Evolutionary conservation across 2,888 invertebrate species (phyloP).

Genomic region (Hoplodrina ambigua): DNA sequence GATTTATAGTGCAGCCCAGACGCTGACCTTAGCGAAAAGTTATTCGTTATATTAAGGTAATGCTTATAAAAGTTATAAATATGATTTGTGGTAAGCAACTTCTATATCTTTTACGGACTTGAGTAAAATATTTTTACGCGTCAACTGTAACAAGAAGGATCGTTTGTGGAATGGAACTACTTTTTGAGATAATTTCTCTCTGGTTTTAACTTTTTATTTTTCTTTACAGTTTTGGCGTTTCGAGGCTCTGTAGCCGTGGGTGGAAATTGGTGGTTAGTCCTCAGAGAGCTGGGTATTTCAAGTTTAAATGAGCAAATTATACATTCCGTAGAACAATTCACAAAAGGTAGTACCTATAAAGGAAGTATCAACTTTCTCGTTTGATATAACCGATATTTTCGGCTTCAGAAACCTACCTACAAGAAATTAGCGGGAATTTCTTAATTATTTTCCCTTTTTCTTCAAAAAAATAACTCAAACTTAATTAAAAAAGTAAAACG

Average conservation of each 20-base stretch:
- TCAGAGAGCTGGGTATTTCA: conserved; percentile 12
- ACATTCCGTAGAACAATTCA: conserved; percentile 19
- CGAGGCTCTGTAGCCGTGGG: neutral
- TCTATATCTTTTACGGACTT: conserved; percentile 44
- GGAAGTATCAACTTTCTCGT: neutral
- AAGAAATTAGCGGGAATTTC: conserved; percentile 12
- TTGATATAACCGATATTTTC: conserved; percentile 1
- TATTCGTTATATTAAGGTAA: conserved; percentile 55
- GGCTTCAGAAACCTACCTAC: neutral
- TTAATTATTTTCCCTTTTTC: conserved; percentile 16
- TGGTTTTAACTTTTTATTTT: conserved; percentile 14
- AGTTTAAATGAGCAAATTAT: conserved; percentile 26
- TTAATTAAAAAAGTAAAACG: conserved; percentile 49
- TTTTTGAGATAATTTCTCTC: conserved; percentile 11
- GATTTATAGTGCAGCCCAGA: conserved; percentile 61
- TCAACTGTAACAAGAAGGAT: conserved; percentile 17
- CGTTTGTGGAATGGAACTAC: conserved; percentile 32
- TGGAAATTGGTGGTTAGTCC: conserved; percentile 1
- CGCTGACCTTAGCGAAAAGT: conserved; percentile 56
- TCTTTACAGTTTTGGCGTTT: conserved; percentile 25
- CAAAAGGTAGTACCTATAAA: neutral
- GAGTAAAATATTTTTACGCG: conserved; percentile 44
- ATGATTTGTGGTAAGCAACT: conserved; percentile 56
- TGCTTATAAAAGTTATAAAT: conserved; percentile 62
- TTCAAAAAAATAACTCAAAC: conserved; percentile 22